Base-by-base conservation (phyloP, 1,140 invertebrate genomes). In the Anthonomus grandis region DNA sequence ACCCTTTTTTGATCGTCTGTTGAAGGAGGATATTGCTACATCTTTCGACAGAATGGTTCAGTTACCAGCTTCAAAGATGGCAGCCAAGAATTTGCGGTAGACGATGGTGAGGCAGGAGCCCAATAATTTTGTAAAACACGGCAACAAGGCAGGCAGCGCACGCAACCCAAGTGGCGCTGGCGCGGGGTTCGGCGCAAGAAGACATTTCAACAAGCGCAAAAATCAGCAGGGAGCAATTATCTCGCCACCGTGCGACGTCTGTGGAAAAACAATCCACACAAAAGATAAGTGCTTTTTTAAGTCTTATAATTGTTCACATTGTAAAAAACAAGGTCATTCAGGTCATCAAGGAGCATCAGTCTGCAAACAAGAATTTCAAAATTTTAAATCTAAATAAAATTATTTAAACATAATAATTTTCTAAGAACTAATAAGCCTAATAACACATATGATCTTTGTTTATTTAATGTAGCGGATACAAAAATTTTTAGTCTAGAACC, bases 21-120 rank as follows among this genome's bases (percentile, higher is more conserved):
- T 67, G 2, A 34, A 60, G 23, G 65, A 68, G 38, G 58, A 62
- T 23, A 45, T 63, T 8, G 17, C 15, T 12, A 48, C 31, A n/a
- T 55, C 64, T 12, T 66, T 65, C 27, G 51, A 55, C 25, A 47
- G 27, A 15, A 47, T 47, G 45, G 21, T 24, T 3, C 3, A n/a
- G 4, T 3, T 47, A 5, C n/a, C 45, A 27, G 45, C 21, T 3
- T 27, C 15, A 9, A 47, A 25, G 9, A 47, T 45, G 42, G 24
- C 45, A 15, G 13, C 37, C 5, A 38, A 38, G 37, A 15, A 6
- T 6, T 4, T 38, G 13, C 13, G 17, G 37, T 4, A 38, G 6
- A 38, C 6, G 5, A 6, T 38, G 37, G 6, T 9, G 6, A 15
- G 17, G 37, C 6, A 38, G 13, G 37, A 38, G 13, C 37, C 27